A percentile compares a stretch with the other conserved stretches of the same genome.
Conservation (phyloP, 2,797 vertebrate genomes). For the Pogoniulus pusillus region DNA sequence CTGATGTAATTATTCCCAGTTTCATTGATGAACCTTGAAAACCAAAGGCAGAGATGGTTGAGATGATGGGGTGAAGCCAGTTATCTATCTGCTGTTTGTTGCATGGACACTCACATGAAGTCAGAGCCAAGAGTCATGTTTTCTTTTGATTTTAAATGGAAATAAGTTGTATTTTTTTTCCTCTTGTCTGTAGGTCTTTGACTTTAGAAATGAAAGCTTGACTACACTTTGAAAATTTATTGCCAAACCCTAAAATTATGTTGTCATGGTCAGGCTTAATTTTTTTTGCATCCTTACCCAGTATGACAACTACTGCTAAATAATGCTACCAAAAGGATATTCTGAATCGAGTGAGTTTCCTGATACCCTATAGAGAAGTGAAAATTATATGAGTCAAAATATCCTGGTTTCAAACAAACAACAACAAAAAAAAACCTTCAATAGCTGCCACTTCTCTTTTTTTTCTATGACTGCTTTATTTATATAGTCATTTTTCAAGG, state of each 20-base stretch:
- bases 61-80: not conserved
- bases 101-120: not conserved
- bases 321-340: not conserved
- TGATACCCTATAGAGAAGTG: not conserved
- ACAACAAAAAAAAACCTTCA: not conserved
- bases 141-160: not conserved
- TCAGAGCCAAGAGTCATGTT: not conserved
- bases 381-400: not conserved
- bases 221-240: not conserved
- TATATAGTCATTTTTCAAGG: conserved; percentile 3
- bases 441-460: not conserved
- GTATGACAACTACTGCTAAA: not conserved
- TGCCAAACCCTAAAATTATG: not conserved
- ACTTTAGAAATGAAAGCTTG: not conserved
- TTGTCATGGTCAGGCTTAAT: not conserved
- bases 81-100: not conserved
- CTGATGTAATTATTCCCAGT: not conserved
- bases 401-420: not conserved
- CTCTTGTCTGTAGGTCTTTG: not conserved
- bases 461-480: not conserved
- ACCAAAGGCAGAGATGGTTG: not conserved
- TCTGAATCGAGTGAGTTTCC: not conserved
- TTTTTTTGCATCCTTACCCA: not conserved
- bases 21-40: not conserved
- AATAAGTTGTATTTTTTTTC: not conserved